Evolutionary conservation across 2,113 vertebrate genomes (phyloP).

Genomic region (Tychaedon coryphoeus): DNA sequence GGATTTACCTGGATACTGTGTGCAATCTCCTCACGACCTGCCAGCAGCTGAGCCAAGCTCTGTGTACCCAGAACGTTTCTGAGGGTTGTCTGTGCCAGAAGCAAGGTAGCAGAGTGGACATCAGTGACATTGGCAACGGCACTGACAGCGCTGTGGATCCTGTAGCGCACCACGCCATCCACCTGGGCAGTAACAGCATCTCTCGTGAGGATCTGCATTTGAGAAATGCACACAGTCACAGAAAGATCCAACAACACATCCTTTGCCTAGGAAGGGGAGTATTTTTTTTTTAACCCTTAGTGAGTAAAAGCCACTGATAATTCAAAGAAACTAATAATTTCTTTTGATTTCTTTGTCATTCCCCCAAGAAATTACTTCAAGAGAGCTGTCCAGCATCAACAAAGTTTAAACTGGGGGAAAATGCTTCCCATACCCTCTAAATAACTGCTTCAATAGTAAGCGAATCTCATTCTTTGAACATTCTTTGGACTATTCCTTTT

Average conservation of each 20-base stretch:
- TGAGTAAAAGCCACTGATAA: not conserved
- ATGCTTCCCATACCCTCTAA: not conserved
- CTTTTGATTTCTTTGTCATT: not conserved
- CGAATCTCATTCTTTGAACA: not conserved
- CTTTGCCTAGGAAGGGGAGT: not conserved
- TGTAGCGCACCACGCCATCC: slow-evolving; percentile 89
- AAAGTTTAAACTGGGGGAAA: not conserved
- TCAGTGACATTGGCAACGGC: slow-evolving; percentile 89
- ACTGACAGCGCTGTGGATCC: slow-evolving; percentile 86
- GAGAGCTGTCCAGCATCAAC: not conserved
- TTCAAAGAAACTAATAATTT: not conserved
- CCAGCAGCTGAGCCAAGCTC: slow-evolving; percentile 89
- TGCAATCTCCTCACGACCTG: slow-evolving; percentile 85
- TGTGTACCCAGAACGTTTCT: slow-evolving; percentile 89
- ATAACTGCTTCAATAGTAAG: not conserved
- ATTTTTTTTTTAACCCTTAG: not conserved
- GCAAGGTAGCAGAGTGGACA: slow-evolving; percentile 84
- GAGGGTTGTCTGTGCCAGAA: slow-evolving; percentile 89
- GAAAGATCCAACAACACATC: not conserved
- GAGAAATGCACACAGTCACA: not conserved
- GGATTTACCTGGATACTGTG: slow-evolving; percentile 85
- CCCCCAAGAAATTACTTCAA: not conserved
- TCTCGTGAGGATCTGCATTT: slow-evolving; percentile 84
- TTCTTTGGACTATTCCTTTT: not conserved
- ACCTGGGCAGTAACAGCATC: slow-evolving; percentile 89